A percentile compares a stretch with the other conserved stretches of the same genome.
phyloP scores from a whole-genome alignment of 2,113 vertebrate species.

The Alethe diademata region DNA sequence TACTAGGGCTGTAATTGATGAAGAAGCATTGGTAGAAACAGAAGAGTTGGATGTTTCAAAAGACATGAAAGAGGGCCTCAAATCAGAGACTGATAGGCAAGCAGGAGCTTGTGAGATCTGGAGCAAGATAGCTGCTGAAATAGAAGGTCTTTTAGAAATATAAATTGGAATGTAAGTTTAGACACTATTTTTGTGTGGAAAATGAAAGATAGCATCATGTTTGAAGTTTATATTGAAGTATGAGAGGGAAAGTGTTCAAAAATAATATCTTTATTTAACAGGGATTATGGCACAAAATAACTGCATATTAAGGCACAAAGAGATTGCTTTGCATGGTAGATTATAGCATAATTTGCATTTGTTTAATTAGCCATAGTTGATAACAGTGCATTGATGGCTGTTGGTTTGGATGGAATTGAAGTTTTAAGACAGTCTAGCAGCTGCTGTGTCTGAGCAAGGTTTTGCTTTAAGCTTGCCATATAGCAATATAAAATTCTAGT shows the following conservation, averaged over 20 bases:
- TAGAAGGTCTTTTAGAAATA: neutral
- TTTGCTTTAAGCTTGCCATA: neutral
- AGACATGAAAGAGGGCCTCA: neutral
- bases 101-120: neutral
- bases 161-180: neutral
- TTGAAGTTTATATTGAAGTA: neutral
- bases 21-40: neutral
- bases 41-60: slow-evolving; percentile 17
- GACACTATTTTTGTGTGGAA: neutral
- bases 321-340: neutral
- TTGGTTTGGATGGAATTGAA: neutral
- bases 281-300: neutral
- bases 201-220: neutral
- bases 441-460: neutral
- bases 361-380: neutral
- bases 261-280: neutral
- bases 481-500: neutral
- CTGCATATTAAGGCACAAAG: neutral
- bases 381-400: neutral
- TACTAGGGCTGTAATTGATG: slow-evolving; percentile 2
- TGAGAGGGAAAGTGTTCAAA: neutral
- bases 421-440: neutral
- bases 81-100: neutral
- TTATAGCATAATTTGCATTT: neutral
- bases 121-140: neutral